Base-by-base conservation (phyloP, 2,113 vertebrate genomes). In the Ranitomeya variabilis region DNA sequence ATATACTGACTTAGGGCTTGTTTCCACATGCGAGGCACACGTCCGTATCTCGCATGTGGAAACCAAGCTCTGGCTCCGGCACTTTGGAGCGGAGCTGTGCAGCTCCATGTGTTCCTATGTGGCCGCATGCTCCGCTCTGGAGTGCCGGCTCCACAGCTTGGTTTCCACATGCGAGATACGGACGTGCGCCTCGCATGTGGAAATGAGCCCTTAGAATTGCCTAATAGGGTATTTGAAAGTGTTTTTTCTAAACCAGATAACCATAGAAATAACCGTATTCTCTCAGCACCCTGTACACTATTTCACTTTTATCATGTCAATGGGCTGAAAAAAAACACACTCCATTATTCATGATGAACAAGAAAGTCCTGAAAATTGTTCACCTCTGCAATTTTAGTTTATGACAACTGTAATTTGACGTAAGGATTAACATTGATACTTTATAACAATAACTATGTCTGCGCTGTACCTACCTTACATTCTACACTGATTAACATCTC, bases 401-500 rank as follows among this genome's bases (percentile, higher is more conserved):
- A 76, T 52, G 18, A 76, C 71, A 74, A 18, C 37, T 52, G 18
- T 51, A 76, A 18, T 76, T 37, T 76, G 45, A 76, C 73, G 52
- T 78, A 19, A 77, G 45, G 10, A 52, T 77, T 77, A 21, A 59
- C 45, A 13, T 5, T 23, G 52, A 81, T 12, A 51, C 13, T 52
- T 83, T 21, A 69, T 23, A 31, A 31, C 16, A 31, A 13, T 66
- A 7, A 51, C 13, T 51, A n/a, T 84, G 66, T 16, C 57, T 26
- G 18, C 23, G 45, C 21, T 55, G n/a, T 52, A 84, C 64, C 64
- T 71, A 54, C 45, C 51, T 69, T 69, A 84, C 66, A 84, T 69
- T 84, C 82, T 71, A 21, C 51, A 31, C 62, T 18, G 64, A 84
- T 84, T 84, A 71, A 54, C 82, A 83, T 76, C 69, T 73, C 67